Base-by-base conservation (phyloP, 2,888 invertebrate genomes). In the Conomelus anceps region DNA sequence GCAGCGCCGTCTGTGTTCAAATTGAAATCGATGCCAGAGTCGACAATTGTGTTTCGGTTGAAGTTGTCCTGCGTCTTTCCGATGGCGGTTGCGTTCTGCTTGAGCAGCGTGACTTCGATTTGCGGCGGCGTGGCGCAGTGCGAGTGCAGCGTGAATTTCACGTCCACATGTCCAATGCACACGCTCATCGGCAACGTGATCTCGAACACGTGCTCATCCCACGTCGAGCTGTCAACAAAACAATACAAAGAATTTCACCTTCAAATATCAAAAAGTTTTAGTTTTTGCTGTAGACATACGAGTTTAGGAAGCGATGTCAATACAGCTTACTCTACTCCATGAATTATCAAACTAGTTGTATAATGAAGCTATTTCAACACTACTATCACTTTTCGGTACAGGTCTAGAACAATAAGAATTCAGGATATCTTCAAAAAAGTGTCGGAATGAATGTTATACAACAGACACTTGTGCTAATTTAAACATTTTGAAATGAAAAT, bases 181-280 rank as follows among this genome's bases (percentile, higher is more conserved):
- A 93, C 93, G 88, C 96, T 96, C 91, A 96, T 96, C 0, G 98
- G 97, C 89, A 98, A 93, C 0, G 98, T 97, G 9, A 98, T 94
- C 93, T 98, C 98, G 92, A 98, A 96, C 24, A 98, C 95, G 92
- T 98, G 98, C 92, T 98, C 98, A 92, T 98, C 98, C 97, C 98
- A 98, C 0, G 98, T 98, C 23, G 97, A 95, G 88, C 95, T 95
- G 92, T 23, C 63, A 88, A 90, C 7, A 88, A 26, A 84, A 88
- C n/a, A 13, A n/a, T n/a, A n/a, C n/a, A n/a, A 34, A 34, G 17
- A 34, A 34, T 34, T 6, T 34, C 11, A 26, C 26, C 4, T 7
- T 26, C 34, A 34, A 34, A 17, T 17, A 34, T n/a, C n/a, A 34
- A 17, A 13, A 34, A 17, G 26, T 7, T 9, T n/a, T n/a, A n/a